phyloP scores from a whole-genome alignment of 2,888 invertebrate species.

The Ectemnius cavifrons region DNA sequence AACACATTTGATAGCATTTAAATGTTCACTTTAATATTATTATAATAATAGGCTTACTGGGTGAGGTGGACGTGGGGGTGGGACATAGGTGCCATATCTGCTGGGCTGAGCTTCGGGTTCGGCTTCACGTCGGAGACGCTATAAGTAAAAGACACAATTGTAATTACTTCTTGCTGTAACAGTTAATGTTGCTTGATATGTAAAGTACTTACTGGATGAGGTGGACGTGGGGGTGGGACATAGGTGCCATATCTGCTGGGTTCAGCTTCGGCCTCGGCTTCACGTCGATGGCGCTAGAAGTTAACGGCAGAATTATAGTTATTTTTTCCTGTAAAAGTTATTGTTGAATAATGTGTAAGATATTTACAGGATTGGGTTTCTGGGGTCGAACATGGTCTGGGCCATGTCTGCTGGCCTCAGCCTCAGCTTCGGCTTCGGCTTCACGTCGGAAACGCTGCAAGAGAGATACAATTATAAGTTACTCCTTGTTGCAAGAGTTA shows the following conservation, averaged over 20 bases:
- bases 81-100: constrained; percentile 5
- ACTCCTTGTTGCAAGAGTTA: not conserved
- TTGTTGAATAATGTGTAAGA: constrained; percentile 8
- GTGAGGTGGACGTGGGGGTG: constrained; percentile 31
- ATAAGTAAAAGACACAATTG: not conserved
- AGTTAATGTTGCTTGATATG: constrained; percentile 2
- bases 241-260: not conserved
- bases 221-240: constrained; percentile 27
- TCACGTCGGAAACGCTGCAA: constrained; percentile 44
- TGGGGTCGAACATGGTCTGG: not conserved
- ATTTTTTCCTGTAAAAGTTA: not conserved
- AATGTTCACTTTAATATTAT: not conserved
- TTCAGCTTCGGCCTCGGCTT: too few species aligned
- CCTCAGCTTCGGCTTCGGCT: constrained; percentile 24
- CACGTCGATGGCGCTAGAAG: constrained; percentile 36
- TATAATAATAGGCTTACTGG: constrained; percentile 22
- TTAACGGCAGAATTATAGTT: not conserved
- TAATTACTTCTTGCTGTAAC: not conserved
- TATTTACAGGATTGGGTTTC: constrained; percentile 30
- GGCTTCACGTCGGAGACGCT: constrained; percentile 37
- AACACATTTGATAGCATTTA: not conserved
- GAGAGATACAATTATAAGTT: not conserved
- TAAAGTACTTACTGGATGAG: constrained; percentile 31
- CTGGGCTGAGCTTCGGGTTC: not conserved
- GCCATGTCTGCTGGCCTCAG: not conserved